Conservation (phyloP, 2,888 invertebrate genomes). For the Sinotaia quadrata region DNA sequence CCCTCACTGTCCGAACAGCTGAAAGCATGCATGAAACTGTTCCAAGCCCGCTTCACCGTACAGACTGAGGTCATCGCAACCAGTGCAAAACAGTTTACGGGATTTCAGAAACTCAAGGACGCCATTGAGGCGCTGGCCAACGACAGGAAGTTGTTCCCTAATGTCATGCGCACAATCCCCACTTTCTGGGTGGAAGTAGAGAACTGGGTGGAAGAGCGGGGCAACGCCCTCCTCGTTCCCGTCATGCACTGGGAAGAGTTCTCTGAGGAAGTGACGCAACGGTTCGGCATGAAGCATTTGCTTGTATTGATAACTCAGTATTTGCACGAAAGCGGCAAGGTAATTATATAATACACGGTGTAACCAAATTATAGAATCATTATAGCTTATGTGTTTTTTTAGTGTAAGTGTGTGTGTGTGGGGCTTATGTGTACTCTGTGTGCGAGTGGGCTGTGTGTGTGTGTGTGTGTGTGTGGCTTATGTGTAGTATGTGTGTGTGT, state of each 20-base stretch:
- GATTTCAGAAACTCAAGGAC: constrained; percentile 56
- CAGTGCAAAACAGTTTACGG: constrained; percentile 52
- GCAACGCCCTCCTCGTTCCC: constrained; percentile 62
- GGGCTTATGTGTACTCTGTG: too few relatives aligned
- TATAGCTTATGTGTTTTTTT: background rate
- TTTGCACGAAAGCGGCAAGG: constrained; percentile 68
- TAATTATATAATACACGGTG: constrained; percentile 8
- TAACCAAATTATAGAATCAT: background rate
- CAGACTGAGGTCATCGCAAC: constrained; percentile 62
- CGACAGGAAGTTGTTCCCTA: constrained; percentile 59
- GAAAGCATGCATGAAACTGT: constrained; percentile 60
- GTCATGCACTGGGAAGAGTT: constrained; percentile 62
- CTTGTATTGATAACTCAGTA: constrained; percentile 63
- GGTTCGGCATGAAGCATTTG: constrained; percentile 69
- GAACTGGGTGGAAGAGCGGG: constrained; percentile 50
- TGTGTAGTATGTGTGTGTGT: too few relatives aligned
- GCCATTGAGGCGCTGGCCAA: constrained; percentile 59
- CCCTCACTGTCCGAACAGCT: constrained; percentile 67
- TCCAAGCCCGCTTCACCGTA: constrained; percentile 59
- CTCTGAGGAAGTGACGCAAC: constrained; percentile 56
- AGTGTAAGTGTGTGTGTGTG: background rate
- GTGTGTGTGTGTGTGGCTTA: too few relatives aligned
- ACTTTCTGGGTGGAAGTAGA: constrained; percentile 68
- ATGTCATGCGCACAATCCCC: constrained; percentile 65
- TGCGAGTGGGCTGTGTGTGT: too few relatives aligned